Evolutionary conservation across 1,140 invertebrate genomes (phyloP), one percentile per base, ranked within the genome.

Genomic region (Nasonia vitripennis): DNA sequence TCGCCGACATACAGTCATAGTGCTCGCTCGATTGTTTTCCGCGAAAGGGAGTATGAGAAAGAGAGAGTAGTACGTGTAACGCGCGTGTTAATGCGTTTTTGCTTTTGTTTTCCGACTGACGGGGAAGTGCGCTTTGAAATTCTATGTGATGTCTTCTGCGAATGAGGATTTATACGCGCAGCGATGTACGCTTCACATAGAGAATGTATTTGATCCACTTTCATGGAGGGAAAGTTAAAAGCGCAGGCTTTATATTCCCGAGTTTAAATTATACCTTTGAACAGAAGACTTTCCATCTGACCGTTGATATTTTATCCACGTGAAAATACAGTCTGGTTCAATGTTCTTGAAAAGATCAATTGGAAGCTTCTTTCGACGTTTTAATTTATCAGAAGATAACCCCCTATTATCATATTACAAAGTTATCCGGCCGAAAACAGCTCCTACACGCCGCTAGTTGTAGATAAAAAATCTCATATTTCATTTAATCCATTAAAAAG

Each of bases 1-100:
- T 71, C 41, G 9, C 34, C 67, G 62, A 71, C 79, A 75, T 68
- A 71, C 20, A 68, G 37, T 77, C 79, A 70, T 81, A 81, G 37
- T 70, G 51, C 74, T 71, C 67, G n/a, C 71, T 80, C 74, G 45
- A 78, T 78, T 86, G 62, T 71, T 85, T 85, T 75, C 31, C 27
- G 2, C 62, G 37, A n/a, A 27, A 34, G 62, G n/a, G 48, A 12
- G 27, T 27, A 27, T 27, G 27, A 27, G 27, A 27, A 27, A 27
- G 45, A 27, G 75, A 45, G 45, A 55, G 75, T 10, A 17, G 10
- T 70, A 37, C 62, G 23, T 82, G 37, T 78, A 31, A 62, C 34
- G 55, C 79, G 55, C 31, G 45, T 78, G 73, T 55, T 86, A 86
- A 86, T 86, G 73, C 41, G 20, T 78, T 75, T 78, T 77, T 62